Evolutionary conservation across 1,140 invertebrate genomes (phyloP), one percentile per base, ranked within the genome.

Genomic region (Eupeodes corollae): DNA sequence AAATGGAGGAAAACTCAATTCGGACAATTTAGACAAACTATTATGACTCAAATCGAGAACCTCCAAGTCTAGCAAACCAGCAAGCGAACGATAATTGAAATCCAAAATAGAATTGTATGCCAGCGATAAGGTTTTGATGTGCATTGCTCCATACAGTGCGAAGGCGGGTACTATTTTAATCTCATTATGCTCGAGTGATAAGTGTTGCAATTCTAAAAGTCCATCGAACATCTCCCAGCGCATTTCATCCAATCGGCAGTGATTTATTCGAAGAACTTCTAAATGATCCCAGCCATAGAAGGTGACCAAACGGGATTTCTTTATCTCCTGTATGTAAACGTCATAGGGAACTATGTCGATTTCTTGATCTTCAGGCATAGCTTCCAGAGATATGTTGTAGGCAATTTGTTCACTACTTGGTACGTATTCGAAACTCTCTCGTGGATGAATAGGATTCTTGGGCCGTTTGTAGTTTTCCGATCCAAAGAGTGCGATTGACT

Each of bases 201-300:
- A 67, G 52, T 75, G 76, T 48, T 75, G 65, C 10, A 84, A 54
- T 43, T 72, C 75, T 2, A 70, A 56, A 2, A 83, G 57, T 13
- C 78, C 79, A 47, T 81, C 75, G 55, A 84, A 82, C 75, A 83
- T 79, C 58, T 82, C 77, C 79, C 80, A 83, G 44, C 76, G 74
- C 47, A 83, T 61, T 52, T 78, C 73, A 51, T 75, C 72, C 16
- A 84, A 52, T 18, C 74, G 68, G 53, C 81, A 83, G 19, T 71
- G 67, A 15, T 73, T 71, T 2, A 81, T 72, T 51, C 79, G 63
- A 32, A 83, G 54, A 42, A 80, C 73, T 30, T 73, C 69, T 13
- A 84, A 58, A 45, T 67, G 66, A 21, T 63, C 61, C 46, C 81
- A 71, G 14, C 73, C 75, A 33, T 74, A 73, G 52, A 84, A 82